Evolutionary conservation across 2,113 vertebrate genomes (phyloP).

Genomic region (Cyanoderma ruficeps): DNA sequence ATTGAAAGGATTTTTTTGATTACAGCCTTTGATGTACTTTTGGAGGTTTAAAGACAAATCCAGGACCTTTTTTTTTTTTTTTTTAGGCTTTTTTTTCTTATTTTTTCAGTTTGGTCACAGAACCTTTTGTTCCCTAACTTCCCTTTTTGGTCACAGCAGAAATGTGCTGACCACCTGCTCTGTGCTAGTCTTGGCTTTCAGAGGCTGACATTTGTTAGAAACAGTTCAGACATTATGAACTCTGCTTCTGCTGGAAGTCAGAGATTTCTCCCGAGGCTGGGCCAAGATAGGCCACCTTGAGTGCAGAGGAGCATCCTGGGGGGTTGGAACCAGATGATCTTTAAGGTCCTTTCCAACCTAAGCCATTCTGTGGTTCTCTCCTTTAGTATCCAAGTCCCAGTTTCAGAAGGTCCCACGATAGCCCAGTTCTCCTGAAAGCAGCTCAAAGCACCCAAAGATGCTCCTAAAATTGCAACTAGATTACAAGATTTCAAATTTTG

Average conservation of each 20-base stretch:
- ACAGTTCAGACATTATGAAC: neutral
- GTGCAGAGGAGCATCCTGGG: neutral
- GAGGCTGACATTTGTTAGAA: fast-evolving
- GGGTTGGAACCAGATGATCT: neutral
- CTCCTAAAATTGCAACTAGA: neutral
- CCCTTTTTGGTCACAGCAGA: neutral
- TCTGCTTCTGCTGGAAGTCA: neutral
- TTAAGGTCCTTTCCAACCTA: neutral
- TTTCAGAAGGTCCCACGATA: neutral
- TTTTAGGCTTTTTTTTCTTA: neutral
- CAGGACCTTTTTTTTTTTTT: neutral
- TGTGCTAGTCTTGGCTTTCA: neutral
- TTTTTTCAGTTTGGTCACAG: neutral
- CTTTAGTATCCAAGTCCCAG: neutral
- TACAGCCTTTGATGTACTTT: neutral
- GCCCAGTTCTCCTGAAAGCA: neutral
- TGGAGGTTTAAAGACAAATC: neutral
- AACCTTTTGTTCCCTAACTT: neutral
- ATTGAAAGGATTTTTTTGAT: neutral
- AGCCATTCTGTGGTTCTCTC: neutral
- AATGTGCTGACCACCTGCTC: neutral
- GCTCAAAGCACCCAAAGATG: neutral
- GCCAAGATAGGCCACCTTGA: neutral
- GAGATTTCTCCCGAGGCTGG: neutral
- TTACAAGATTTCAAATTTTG: neutral